Conservation (phyloP, 2,888 invertebrate genomes). For the Acrocera orbiculus region DNA sequence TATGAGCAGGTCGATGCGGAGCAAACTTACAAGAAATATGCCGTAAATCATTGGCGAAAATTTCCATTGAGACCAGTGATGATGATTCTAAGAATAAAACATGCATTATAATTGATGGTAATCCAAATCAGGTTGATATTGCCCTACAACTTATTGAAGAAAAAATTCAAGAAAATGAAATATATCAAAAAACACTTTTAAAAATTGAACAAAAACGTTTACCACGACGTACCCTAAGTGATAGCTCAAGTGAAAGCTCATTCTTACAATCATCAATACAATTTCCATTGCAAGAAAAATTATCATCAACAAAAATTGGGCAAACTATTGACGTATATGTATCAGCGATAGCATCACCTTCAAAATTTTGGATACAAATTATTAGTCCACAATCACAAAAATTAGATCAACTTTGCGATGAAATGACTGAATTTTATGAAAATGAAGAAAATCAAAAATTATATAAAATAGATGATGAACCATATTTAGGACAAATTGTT, state of each 20-base stretch:
- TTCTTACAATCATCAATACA: slow-evolving; percentile 16
- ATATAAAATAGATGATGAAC: slow-evolving; percentile 40
- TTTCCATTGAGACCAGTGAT: slow-evolving; percentile 39
- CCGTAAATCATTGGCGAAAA: slow-evolving; percentile 51
- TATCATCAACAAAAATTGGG: slow-evolving; percentile 15
- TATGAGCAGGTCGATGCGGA: slow-evolving; percentile 40
- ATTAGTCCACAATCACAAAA: slow-evolving; percentile 55
- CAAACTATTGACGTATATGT: slow-evolving; percentile 64
- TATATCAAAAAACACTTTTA: slow-evolving; percentile 32
- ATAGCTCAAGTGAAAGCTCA: slow-evolving; percentile 23
- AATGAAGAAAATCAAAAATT: slow-evolving; percentile 42
- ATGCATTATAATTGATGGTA: slow-evolving; percentile 40
- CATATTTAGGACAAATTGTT: slow-evolving; percentile 59
- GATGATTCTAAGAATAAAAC: slow-evolving; percentile 17
- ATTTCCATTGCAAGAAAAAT: slow-evolving; percentile 27
- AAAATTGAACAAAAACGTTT: slow-evolving; percentile 32
- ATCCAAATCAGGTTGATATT: slow-evolving; percentile 51
- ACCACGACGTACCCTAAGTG: slow-evolving; percentile 32
- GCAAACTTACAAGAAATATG: slow-evolving; percentile 54
- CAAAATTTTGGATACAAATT: slow-evolving; percentile 74
- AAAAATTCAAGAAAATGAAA: slow-evolving; percentile 40
- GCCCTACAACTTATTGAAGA: slow-evolving; percentile 57
- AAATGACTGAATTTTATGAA: slow-evolving; percentile 69
- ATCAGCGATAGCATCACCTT: slow-evolving; percentile 65
- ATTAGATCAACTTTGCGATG: slow-evolving; percentile 58